phyloP scores from a whole-genome alignment of 2,888 invertebrate genomes.

The Lepetodrilus schrolli region DNA sequence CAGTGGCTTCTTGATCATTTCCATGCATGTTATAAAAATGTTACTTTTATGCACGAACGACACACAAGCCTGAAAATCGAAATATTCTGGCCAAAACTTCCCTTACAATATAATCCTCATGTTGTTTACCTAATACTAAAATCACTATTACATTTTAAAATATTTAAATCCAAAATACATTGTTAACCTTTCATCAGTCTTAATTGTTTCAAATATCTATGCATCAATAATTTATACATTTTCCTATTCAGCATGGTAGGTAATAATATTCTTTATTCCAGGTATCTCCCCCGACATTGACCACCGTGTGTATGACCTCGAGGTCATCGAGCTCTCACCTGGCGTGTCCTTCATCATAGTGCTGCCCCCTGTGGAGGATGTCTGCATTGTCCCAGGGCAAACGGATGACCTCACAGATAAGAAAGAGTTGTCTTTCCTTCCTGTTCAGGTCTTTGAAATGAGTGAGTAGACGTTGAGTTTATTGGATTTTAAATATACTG shows the following conservation, averaged over 20 bases:
- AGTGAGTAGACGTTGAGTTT: slow-evolving; percentile 71
- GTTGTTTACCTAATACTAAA: no score
- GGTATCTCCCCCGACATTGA: slow-evolving; percentile 65
- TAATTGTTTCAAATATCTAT: no score
- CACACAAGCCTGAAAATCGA: no score
- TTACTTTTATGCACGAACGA: no score
- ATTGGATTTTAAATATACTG: neutral
- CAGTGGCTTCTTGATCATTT: neutral
- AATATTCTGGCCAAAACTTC: no score
- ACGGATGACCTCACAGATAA: slow-evolving; percentile 89
- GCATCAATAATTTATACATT: no score
- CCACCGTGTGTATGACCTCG: slow-evolving; percentile 88
- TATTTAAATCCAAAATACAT: no score
- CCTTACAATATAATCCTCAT: no score
- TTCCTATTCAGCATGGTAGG: neutral
- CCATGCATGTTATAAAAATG: no score
- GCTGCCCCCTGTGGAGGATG: slow-evolving; percentile 92
- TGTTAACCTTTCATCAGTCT: no score
- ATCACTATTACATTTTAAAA: no score
- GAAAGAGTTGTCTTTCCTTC: slow-evolving; percentile 88
- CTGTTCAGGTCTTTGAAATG: slow-evolving; percentile 86
- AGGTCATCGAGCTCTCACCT: slow-evolving; percentile 92
- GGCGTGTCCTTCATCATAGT: slow-evolving; percentile 94
- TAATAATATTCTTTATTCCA: slow-evolving; percentile 36
- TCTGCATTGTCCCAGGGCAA: slow-evolving; percentile 87